Evolutionary conservation across 2,113 vertebrate genomes (phyloP).

Genomic region (Barbus barbus): DNA sequence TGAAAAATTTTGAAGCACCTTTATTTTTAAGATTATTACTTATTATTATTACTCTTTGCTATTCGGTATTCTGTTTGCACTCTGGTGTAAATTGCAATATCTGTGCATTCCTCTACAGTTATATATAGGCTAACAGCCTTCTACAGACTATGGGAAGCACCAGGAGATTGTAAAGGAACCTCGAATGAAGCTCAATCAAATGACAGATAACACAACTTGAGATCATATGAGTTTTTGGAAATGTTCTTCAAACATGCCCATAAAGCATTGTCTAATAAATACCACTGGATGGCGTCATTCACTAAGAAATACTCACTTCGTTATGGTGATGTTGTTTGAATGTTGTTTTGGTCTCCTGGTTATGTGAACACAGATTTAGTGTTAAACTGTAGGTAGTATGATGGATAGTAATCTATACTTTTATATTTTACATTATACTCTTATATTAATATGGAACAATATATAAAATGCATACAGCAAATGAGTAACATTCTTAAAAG

Average conservation of each 20-base stretch:
- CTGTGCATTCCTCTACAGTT: background rate
- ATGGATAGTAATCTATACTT: no score
- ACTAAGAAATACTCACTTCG: background rate
- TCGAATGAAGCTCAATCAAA: background rate
- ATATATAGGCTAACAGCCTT: background rate
- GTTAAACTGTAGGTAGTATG: background rate
- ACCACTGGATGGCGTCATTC: background rate
- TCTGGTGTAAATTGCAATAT: background rate
- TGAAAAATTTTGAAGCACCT: no score
- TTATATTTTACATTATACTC: no score
- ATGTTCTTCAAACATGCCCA: background rate
- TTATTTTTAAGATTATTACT: no score
- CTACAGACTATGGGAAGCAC: background rate
- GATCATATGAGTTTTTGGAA: background rate
- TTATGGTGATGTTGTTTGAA: background rate
- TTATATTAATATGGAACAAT: no score
- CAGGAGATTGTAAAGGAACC: background rate
- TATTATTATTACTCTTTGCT: no score
- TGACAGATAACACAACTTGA: background rate
- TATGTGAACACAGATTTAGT: background rate
- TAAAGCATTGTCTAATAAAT: background rate
- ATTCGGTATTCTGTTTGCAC: background rate
- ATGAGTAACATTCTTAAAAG: no score
- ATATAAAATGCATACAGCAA: no score
- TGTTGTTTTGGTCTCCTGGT: background rate